phyloP scores from a whole-genome alignment of 2,888 invertebrate species.

The Oxyscelio sp. region DNA sequence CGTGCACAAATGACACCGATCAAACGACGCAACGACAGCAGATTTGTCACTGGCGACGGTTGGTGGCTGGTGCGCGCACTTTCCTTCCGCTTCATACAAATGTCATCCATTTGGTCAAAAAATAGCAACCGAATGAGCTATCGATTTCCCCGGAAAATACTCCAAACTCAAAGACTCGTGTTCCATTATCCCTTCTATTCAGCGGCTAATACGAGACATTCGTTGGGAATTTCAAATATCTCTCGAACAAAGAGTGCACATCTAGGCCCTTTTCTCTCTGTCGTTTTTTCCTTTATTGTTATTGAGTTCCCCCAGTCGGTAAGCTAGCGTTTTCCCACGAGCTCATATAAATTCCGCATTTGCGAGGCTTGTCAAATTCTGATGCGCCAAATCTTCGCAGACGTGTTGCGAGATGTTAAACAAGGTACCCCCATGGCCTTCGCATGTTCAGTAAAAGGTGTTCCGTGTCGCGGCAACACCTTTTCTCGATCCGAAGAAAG shows the following conservation, averaged over 20 bases:
- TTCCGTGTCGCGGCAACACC: too few species aligned
- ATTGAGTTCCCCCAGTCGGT: conserved; percentile 40
- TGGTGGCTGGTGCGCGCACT: neutral
- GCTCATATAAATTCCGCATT: conserved; percentile 67
- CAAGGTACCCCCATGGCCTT: too few species aligned
- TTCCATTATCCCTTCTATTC: conserved; percentile 62
- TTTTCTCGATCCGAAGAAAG: too few species aligned
- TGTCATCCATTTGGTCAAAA: conserved; percentile 45
- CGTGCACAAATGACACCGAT: conserved; percentile 1
- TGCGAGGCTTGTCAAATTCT: too few species aligned
- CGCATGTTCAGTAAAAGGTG: too few species aligned
- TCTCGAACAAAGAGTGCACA: conserved; percentile 66
- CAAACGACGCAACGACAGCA: neutral
- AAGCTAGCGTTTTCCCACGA: conserved; percentile 61
- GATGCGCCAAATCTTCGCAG: too few species aligned
- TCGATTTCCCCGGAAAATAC: conserved; percentile 53
- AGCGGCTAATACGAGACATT: conserved; percentile 63
- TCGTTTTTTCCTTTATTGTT: conserved; percentile 43
- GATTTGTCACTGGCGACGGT: conserved; percentile 26
- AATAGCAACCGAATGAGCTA: conserved; percentile 29
- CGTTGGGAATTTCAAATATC: conserved; percentile 70
- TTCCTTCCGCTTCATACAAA: conserved; percentile 8
- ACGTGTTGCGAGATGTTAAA: too few species aligned
- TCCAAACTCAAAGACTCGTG: conserved; percentile 62
- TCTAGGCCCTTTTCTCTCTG: conserved; percentile 22